Conservation (phyloP, 2,113 vertebrate genomes). For the Abramis brama region DNA sequence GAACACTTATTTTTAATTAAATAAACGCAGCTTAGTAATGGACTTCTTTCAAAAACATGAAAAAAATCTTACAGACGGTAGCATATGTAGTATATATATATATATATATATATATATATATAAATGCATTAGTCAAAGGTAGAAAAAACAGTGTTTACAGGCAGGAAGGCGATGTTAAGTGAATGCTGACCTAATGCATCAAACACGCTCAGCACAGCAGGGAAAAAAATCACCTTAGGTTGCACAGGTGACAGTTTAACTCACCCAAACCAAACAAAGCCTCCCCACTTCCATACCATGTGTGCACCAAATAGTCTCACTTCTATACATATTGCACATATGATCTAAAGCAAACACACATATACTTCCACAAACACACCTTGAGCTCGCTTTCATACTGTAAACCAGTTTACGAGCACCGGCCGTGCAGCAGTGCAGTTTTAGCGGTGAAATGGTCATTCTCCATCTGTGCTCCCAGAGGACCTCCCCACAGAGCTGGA, state of each 20-base stretch:
- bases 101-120: conserved; percentile 5
- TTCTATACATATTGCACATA: conserved; percentile 28
- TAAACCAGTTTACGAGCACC: conserved; percentile 51
- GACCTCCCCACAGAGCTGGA: conserved; percentile 44
- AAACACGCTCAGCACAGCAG: conserved; percentile 38
- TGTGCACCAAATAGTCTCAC: conserved; percentile 16
- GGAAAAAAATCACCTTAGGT: conserved; percentile 24
- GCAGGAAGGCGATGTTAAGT: conserved; percentile 1
- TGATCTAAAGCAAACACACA: conserved; percentile 26
- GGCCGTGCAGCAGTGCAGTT: conserved; percentile 11
- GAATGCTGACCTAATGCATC: conserved; percentile 36
- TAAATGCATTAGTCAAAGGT: conserved; percentile 42
- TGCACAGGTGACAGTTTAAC: conserved; percentile 49
- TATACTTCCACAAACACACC: conserved; percentile 42
- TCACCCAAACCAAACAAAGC: conserved; percentile 53
- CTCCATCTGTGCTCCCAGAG: conserved; percentile 55
- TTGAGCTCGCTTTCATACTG: conserved; percentile 50
- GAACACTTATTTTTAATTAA: neutral
- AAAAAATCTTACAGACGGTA: too few relatives aligned
- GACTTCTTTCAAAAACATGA: too few relatives aligned
- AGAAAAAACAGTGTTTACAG: conserved; percentile 10
- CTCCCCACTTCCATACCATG: conserved; percentile 38
- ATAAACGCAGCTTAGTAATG: neutral
- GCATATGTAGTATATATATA: neutral
- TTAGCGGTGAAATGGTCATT: conserved; percentile 46